Evolutionary conservation across 2,888 invertebrate genomes (phyloP).

Genomic region (Drosophila austrosaltans): DNA sequence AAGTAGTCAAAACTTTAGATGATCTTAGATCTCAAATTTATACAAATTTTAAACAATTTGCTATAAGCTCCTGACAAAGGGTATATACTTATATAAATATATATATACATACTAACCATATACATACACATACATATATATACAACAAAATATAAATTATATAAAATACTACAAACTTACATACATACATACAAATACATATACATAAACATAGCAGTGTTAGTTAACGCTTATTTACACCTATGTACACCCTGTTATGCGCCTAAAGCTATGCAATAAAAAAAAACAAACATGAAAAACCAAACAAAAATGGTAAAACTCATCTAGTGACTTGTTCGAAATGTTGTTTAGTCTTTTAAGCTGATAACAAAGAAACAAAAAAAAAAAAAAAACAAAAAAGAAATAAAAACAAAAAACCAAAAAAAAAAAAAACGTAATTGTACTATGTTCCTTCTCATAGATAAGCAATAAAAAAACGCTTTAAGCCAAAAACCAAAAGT

Average conservation of each 20-base stretch:
- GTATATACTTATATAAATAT: constrained; percentile 35
- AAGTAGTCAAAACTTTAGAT: not conserved
- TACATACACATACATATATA: constrained; percentile 35
- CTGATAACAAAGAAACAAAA: constrained; percentile 32
- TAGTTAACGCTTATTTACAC: constrained; percentile 66
- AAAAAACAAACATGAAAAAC: constrained; percentile 26
- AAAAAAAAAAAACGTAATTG: constrained; percentile 42
- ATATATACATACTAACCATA: constrained; percentile 31
- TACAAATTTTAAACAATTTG: not conserved
- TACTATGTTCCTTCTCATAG: constrained; percentile 79
- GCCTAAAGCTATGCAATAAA: constrained; percentile 53
- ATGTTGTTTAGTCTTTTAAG: constrained; percentile 76
- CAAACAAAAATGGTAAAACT: constrained; percentile 40
- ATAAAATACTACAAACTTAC: constrained; percentile 31
- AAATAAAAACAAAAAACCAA: constrained; percentile 7
- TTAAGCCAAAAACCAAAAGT: constrained; percentile 57
- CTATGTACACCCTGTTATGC: constrained; percentile 37
- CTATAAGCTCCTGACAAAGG: constrained; percentile 16
- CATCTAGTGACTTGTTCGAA: constrained; percentile 70
- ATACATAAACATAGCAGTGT: constrained; percentile 49
- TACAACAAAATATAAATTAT: constrained; percentile 34
- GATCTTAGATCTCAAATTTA: not conserved
- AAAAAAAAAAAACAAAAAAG: constrained; percentile 39
- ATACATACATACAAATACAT: constrained; percentile 20
- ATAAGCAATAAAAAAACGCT: constrained; percentile 78